Percentiles rank a stretch among this genome's conserved stretches.
These are phyloP conservation scores for Apocheima hispidaria DNA, from an alignment of 2,888 invertebrate species.

Conservation along the genomic window DNA sequence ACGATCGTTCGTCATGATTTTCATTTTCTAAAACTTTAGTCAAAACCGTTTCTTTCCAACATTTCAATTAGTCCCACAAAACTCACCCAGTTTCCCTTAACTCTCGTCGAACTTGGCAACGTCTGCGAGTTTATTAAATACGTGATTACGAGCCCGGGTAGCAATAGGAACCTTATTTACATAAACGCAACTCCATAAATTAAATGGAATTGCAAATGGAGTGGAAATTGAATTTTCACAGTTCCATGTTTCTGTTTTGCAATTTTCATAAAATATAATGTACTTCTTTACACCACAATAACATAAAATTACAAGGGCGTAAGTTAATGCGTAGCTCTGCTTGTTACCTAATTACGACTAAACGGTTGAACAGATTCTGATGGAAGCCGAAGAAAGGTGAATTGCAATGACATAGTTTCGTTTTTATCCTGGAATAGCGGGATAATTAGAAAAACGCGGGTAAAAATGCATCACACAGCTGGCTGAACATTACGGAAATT, in stretches of 20 bases:
- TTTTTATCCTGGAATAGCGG: too few relatives aligned
- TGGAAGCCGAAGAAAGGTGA: too few relatives aligned
- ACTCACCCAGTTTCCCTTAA: neutral
- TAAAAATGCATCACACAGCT: too few relatives aligned
- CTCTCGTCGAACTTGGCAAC: neutral
- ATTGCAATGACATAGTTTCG: too few relatives aligned
- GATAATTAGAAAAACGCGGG: too few relatives aligned
- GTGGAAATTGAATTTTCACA: slow-evolving; percentile 15
- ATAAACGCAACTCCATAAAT: slow-evolving; percentile 17
- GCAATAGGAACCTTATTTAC: slow-evolving; percentile 19
- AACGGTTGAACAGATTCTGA: too few relatives aligned
- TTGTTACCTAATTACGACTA: too few relatives aligned
- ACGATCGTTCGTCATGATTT: too few relatives aligned
- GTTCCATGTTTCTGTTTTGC: neutral
- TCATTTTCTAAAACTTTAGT: neutral
- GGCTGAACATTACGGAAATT: too few relatives aligned
- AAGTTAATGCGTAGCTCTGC: too few relatives aligned
- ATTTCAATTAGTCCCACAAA: neutral
- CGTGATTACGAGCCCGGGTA: slow-evolving; percentile 1
- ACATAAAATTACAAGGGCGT: too few relatives aligned
- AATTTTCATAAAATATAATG: neutral
- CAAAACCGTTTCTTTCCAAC: neutral
- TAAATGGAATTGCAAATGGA: slow-evolving; percentile 20
- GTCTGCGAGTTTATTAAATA: slow-evolving; percentile 14
- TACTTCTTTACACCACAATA: neutral